Evolutionary conservation across 2,888 invertebrate species (phyloP), one percentile per base, ranked within the genome.

Genomic region (Drosophila flavopinicola): DNA sequence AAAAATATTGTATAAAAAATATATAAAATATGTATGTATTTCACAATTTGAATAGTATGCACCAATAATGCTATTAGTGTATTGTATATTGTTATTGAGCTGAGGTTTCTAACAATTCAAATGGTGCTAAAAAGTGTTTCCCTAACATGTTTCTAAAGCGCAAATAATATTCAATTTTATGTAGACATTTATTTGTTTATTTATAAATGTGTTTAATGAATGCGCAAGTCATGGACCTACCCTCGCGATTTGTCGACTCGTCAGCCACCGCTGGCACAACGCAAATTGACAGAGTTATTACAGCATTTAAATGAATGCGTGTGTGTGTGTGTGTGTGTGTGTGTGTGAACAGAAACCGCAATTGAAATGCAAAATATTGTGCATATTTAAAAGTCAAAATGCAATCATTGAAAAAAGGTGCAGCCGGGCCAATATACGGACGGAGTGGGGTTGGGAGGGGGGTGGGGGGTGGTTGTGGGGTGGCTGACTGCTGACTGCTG

Each of bases 281-380:
- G 42, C 49, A 66, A 67, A 61, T 59, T 75, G 71, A 56, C 77
- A 61, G 57, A 67, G 77, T 68, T 78, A 75, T 77, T 78, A 83
- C 47, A 59, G 53, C 53, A 47, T 64, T 72, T 20, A 27, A 57
- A 30, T 30, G 6, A 10, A 35, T 35, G 27, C 45, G 38, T 24
- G 25, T 25, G 17, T 42, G 35, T 23, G 35, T 33, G 20, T 27
- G 42, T 54, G 35, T 67, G 41, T 64, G 17, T 42, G 13, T 48
- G 42, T 37, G 37, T 44, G 27, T n/a, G 41, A 41, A 33, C 42
- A 64, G 73, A 78, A 82, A 67, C 78, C 85, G 78, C 82, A 85
- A 78, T 78, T 78, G 75, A 68, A 85, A 85, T 79, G 83, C 75
- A 79, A 85, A 79, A 78, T 80, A 82, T 78, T 78, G 64, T 65